phyloP scores from a whole-genome alignment of 2,797 vertebrate genomes.

The Erithacus rubecula region DNA sequence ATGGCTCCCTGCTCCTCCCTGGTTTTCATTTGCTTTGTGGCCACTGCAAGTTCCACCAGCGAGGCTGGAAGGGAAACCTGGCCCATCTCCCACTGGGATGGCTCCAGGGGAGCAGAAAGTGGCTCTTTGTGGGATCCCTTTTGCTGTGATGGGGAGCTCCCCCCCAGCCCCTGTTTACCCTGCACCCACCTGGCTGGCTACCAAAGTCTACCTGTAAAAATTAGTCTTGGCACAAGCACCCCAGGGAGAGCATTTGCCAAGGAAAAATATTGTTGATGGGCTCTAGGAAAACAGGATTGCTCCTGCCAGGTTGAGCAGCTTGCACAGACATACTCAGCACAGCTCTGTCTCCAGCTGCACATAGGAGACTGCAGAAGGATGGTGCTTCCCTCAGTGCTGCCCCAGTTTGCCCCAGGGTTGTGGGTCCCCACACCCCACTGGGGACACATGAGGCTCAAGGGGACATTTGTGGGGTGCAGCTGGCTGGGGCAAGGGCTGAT shows the following conservation, averaged over 20 bases:
- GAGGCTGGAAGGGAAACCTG: background rate
- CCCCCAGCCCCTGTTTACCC: background rate
- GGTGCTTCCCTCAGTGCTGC: background rate
- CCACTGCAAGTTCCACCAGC: accelerated
- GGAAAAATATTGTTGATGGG: background rate
- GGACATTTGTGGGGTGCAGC: background rate
- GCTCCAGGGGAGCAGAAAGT: background rate
- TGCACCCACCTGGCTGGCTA: accelerated
- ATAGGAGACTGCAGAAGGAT: accelerated
- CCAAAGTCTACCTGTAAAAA: background rate
- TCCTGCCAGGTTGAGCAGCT: background rate
- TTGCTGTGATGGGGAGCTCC: background rate
- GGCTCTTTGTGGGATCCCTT: background rate
- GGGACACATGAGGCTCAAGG: accelerated
- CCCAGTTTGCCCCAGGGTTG: background rate
- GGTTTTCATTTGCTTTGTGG: background rate
- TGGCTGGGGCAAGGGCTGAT: background rate
- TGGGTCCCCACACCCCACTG: background rate
- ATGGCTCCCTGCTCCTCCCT: accelerated
- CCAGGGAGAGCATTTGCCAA: background rate
- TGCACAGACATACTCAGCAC: accelerated
- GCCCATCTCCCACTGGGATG: background rate
- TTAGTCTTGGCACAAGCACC: background rate
- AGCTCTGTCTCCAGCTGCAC: background rate
- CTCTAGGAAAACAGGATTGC: background rate